Percentiles rank a stretch among this genome's conserved stretches.
phyloP scores from a whole-genome alignment of 2,113 vertebrate genomes.

The Syrmaticus mikado region DNA sequence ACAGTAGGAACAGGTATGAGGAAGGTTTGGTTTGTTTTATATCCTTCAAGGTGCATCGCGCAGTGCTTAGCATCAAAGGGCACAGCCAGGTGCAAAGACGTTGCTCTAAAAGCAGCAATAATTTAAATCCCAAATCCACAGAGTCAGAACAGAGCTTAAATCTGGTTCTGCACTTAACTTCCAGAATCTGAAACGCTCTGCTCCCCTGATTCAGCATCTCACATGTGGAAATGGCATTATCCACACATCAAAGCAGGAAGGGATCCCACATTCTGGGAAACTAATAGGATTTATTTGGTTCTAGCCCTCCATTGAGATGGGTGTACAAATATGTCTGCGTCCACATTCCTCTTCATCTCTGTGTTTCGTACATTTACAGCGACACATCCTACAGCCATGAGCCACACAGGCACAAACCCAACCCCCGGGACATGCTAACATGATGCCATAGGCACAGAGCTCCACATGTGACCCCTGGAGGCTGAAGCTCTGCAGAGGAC shows the following conservation, averaged over 20 bases:
- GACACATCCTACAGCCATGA: slow-evolving; percentile 8
- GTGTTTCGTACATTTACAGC: neutral
- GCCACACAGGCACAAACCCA: neutral
- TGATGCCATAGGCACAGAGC: neutral
- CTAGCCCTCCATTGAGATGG: slow-evolving; percentile 35
- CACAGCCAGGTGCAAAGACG: neutral
- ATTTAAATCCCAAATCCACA: neutral
- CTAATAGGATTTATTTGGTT: slow-evolving; percentile 68
- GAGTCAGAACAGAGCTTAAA: neutral
- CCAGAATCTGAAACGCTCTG: neutral
- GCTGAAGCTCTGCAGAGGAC: neutral
- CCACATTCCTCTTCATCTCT: slow-evolving; percentile 15
- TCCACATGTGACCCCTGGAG: neutral
- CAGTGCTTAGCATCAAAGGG: neutral
- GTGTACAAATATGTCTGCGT: slow-evolving; percentile 26
- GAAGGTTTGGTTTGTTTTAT: neutral
- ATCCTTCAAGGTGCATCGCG: neutral
- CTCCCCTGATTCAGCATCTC: neutral
- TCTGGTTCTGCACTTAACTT: neutral
- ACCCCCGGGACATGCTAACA: neutral
- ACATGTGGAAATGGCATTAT: slow-evolving; percentile 59
- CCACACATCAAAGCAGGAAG: slow-evolving; percentile 64
- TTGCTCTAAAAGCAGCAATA: neutral
- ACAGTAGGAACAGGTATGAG: fast-evolving
- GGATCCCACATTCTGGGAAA: slow-evolving; percentile 33